Evolutionary conservation across 2,113 vertebrate species (phyloP), one percentile per base, ranked within the genome.

Genomic region (Labeo rohita): DNA sequence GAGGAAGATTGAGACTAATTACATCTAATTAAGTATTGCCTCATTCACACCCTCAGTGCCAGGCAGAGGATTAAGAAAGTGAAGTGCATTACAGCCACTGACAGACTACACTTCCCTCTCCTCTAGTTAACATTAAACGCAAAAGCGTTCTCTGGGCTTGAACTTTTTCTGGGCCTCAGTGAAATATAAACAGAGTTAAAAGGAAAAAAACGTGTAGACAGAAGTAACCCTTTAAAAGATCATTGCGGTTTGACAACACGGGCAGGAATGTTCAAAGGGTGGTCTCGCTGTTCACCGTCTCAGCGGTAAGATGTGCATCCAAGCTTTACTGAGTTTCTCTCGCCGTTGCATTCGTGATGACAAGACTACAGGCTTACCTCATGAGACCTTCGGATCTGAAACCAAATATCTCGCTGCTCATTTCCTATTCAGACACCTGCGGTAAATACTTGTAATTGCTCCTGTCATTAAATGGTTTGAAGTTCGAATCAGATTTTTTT

Each of bases 371-470:
- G 61, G 13, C 56, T 80, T 49, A 84, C 87, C 87, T 87, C 54
- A 81, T 84, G 75, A 82, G 81, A 90, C 88, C 89, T 85, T 91
- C 84, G 90, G 75, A 88, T 91, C 85, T 90, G 68, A 87, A 93
- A 93, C 92, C 87, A 91, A 92, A 88, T 66, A 89, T 87, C 89
- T 91, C 90, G 90, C 85, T 89, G 85, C 86, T 87, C 88, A 88
- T 92, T 93, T 91, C 92, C 91, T 89, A 68, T 81, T 80, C 78
- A 54, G 85, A 92, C 80, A 90, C 89, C 87, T 87, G 90, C 88
- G 92, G 93, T 93, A 94, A 93, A 93, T 92, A 92, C 81, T 63
- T 70, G 80, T 92, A 93, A 94, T 92, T 90, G 91, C 84, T 82
- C 82, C 82, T 88, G 80, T 92, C 87, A 73, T 84, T 59, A 87